Percentiles rank a stretch among this genome's conserved stretches.
phyloP scores from a whole-genome alignment of 1,140 invertebrate species.

The Mactra quadrangularis region DNA sequence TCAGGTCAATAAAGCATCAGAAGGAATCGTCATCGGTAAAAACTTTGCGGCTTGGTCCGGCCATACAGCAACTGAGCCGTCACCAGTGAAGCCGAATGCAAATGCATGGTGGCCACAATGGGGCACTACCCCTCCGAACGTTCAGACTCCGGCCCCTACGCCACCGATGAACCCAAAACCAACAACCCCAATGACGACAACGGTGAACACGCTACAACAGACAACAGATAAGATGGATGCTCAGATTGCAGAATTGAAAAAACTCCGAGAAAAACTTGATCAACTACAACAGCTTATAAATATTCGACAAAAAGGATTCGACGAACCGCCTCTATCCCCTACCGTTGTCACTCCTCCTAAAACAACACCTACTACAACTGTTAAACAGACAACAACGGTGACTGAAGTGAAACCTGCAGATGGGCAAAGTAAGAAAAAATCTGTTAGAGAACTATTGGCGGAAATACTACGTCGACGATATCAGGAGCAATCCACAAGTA shows the following conservation, averaged over 20 bases:
- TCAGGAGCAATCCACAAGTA: not conserved
- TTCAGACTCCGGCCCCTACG: no score
- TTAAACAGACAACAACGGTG: not conserved
- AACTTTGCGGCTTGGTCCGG: no score
- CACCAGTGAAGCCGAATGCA: no score
- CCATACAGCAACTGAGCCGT: no score
- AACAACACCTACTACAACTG: not conserved
- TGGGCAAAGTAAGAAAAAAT: not conserved
- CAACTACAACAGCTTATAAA: constrained; percentile 1
- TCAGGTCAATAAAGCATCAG: no score
- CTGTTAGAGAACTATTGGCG: not conserved
- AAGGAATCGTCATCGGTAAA: no score
- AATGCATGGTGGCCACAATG: no score
- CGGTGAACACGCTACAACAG: not conserved
- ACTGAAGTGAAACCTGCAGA: not conserved
- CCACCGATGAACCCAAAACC: no score
- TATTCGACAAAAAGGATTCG: not conserved
- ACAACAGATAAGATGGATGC: not conserved
- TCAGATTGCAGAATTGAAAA: constrained; percentile 6
- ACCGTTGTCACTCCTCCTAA: not conserved
- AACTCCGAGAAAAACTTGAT: constrained; percentile 10
- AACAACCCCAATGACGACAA: not conserved
- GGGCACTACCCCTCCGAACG: no score
- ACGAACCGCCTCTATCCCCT: not conserved
- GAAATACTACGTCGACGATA: not conserved